A percentile compares a stretch with the other conserved stretches of the same genome.
Conservation (phyloP, 2,888 invertebrate species). For the Macaria notata region DNA sequence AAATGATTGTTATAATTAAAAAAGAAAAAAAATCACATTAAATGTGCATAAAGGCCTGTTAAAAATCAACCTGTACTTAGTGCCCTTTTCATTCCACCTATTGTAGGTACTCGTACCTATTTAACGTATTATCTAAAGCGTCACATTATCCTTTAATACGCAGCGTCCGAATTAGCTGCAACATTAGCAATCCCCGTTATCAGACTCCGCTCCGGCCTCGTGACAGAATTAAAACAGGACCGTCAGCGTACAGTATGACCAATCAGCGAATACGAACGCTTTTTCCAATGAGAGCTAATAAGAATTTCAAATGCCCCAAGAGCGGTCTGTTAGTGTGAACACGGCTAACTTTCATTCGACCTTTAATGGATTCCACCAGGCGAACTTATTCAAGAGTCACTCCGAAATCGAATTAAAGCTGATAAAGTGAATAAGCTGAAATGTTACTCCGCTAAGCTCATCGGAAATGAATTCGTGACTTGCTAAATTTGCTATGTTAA, state of each 20-base stretch:
- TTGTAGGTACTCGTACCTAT: too few relatives aligned
- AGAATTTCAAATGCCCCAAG: slow-evolving; percentile 49
- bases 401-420: slow-evolving; percentile 47
- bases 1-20: too few relatives aligned
- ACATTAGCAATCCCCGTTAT: slow-evolving; percentile 16
- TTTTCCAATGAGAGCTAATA: slow-evolving; percentile 48
- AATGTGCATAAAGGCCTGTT: too few relatives aligned
- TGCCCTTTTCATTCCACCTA: too few relatives aligned
- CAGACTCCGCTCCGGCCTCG: slow-evolving; percentile 15
- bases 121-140: neutral
- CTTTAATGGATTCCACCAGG: slow-evolving; percentile 44
- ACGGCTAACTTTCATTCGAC: slow-evolving; percentile 42
- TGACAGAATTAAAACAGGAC: slow-evolving; percentile 22
- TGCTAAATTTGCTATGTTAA: slow-evolving; percentile 36
- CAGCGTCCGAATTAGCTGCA: slow-evolving; percentile 6
- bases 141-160: neutral
- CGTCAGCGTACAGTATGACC: slow-evolving; percentile 35
- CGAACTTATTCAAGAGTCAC: slow-evolving; percentile 50
- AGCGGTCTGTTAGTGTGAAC: slow-evolving; percentile 36
- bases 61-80: too few relatives aligned
- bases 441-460: slow-evolving; percentile 36
- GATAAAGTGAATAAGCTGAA: slow-evolving; percentile 46
- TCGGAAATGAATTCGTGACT: slow-evolving; percentile 41
- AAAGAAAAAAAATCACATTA: too few relatives aligned
- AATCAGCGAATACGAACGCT: slow-evolving; percentile 44